A percentile compares a stretch with the other conserved stretches of the same genome.
These are phyloP conservation scores for Agriopis leucophaearia DNA, from an alignment of 2,888 invertebrate genomes.

Conservation along the genomic window DNA sequence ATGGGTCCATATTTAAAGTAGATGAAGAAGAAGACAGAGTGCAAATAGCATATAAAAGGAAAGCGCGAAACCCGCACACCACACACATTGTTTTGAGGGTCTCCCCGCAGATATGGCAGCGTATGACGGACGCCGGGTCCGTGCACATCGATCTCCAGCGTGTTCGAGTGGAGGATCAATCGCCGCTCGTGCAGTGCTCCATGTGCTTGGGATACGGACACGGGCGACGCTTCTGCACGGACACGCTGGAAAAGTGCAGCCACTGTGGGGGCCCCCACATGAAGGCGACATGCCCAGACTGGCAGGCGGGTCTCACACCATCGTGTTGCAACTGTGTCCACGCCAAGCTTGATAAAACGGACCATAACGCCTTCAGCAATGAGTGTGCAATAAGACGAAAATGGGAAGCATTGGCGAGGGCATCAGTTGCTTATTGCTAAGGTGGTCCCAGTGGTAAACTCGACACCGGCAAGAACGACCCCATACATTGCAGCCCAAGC, in stretches of 20 bases:
- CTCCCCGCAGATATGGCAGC: not conserved
- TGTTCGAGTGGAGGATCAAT: not conserved
- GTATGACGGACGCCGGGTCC: not conserved
- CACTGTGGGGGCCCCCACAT: not conserved
- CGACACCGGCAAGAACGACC: not conserved
- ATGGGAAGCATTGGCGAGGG: slow-evolving; percentile 4
- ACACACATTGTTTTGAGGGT: not conserved
- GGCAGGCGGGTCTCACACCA: not conserved
- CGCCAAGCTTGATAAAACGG: not conserved
- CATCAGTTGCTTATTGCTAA: slow-evolving; percentile 12
- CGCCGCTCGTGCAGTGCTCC: not conserved
- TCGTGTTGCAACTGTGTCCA: not conserved
- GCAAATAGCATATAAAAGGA: not conserved
- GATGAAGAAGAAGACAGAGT: not conserved
- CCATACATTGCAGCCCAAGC: not conserved
- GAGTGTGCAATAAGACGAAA: not conserved
- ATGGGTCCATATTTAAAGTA: not conserved
- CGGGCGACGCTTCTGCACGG: not conserved
- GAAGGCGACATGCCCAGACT: not conserved
- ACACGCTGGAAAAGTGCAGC: not conserved
- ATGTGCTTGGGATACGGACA: slow-evolving; percentile 4
- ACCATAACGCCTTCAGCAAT: not conserved
- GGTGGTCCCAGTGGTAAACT: not conserved
- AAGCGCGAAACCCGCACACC: not conserved
- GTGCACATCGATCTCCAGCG: not conserved